A percentile compares a stretch with the other conserved stretches of the same genome.
Evolutionary conservation across 2,888 invertebrate species (phyloP).

Genomic region (Cenopis cana): DNA sequence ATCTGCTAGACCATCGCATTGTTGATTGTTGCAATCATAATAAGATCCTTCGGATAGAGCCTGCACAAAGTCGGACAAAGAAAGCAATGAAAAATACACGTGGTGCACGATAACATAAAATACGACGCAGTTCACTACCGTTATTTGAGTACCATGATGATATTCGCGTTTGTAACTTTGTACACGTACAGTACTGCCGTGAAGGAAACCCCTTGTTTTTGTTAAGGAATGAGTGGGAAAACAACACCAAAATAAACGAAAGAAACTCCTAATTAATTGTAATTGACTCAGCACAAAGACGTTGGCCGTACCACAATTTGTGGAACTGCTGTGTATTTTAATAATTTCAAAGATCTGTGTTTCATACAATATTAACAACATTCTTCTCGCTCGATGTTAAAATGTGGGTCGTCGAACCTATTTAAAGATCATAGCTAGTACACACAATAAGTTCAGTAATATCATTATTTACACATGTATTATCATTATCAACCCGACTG

Average conservation of each 20-base stretch:
- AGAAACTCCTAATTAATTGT: conserved; percentile 16
- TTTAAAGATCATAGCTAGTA: conserved; percentile 18
- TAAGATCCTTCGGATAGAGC: conserved; percentile 3
- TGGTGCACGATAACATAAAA: conserved; percentile 29
- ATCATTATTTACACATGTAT: background rate
- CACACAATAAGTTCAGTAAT: conserved; percentile 2
- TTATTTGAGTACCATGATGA: conserved; percentile 32
- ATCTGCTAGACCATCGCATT: conserved; percentile 14
- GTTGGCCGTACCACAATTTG: conserved; percentile 5
- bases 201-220: conserved; percentile 37
- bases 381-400: background rate
- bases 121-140: conserved; percentile 40
- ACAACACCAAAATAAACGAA: conserved; percentile 23
- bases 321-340: conserved; percentile 6
- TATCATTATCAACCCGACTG: background rate
- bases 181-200: conserved; percentile 6
- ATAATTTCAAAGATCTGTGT: background rate
- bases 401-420: conserved; percentile 14
- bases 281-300: conserved; percentile 16
- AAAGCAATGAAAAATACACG: conserved; percentile 36
- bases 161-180: conserved; percentile 22
- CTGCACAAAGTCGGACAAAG: conserved; percentile 29
- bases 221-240: conserved; percentile 18
- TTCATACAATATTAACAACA: background rate
- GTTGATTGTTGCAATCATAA: conserved; percentile 11